phyloP scores from a whole-genome alignment of 2,797 vertebrate genomes.

The Melopsittacus undulatus region DNA sequence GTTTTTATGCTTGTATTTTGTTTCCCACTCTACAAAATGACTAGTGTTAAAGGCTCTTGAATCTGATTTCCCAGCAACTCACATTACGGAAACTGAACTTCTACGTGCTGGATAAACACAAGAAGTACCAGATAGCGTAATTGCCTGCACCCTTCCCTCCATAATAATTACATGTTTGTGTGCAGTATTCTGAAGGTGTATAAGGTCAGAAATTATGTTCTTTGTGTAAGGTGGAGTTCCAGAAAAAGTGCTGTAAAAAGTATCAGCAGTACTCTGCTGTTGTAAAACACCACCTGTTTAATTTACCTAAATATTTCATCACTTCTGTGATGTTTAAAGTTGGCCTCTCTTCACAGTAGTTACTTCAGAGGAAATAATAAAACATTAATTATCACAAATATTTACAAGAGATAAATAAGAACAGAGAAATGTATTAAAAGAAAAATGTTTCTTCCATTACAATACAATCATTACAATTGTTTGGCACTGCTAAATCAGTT shows the following conservation, averaged over 20 bases:
- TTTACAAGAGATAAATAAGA: neutral
- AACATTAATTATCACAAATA: neutral
- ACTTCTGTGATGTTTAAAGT: neutral
- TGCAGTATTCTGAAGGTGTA: neutral
- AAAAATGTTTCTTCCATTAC: neutral
- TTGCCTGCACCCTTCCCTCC: neutral
- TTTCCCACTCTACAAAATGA: neutral
- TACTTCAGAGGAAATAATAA: neutral
- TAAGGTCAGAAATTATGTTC: neutral
- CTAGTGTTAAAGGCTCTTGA: neutral
- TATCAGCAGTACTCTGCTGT: neutral
- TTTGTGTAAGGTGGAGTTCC: neutral
- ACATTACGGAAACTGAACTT: neutral
- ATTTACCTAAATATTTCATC: slow-evolving; percentile 32
- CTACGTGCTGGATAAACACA: neutral
- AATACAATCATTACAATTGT: neutral
- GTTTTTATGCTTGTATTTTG: neutral
- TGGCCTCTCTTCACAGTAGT: neutral
- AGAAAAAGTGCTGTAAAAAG: neutral
- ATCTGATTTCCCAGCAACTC: neutral
- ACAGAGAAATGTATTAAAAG: neutral
- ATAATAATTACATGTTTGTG: neutral
- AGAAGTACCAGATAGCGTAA: neutral
- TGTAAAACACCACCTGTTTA: neutral
- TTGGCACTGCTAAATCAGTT: neutral